Conservation (phyloP, 2,888 invertebrate species). For the Tetranychus truncatus region DNA sequence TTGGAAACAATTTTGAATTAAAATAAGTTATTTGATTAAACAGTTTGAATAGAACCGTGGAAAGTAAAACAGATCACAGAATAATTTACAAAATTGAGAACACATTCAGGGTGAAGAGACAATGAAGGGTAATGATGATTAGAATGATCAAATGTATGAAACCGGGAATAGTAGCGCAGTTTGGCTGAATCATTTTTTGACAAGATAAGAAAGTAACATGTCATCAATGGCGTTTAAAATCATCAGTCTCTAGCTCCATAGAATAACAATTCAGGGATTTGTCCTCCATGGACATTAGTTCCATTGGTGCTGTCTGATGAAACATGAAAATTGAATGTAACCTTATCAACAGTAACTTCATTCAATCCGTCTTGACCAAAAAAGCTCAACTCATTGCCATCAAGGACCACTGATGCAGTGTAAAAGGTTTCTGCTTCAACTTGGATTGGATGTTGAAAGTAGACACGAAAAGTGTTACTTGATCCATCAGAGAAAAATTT, state of each 20-base stretch:
- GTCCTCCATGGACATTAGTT: slow-evolving; percentile 89
- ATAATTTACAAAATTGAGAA: not conserved
- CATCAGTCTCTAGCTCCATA: slow-evolving; percentile 49
- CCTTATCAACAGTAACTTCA: slow-evolving; percentile 66
- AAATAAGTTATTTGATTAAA: not conserved
- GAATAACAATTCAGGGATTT: slow-evolving; percentile 88
- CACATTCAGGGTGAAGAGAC: too few relatives aligned
- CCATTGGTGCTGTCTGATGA: slow-evolving; percentile 93
- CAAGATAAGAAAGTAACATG: too few relatives aligned
- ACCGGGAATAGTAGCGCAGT: too few relatives aligned
- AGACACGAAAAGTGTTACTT: slow-evolving; percentile 82
- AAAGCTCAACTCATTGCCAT: slow-evolving; percentile 81
- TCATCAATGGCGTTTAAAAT: not conserved
- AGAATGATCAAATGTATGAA: too few relatives aligned
- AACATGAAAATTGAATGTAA: slow-evolving; percentile 89
- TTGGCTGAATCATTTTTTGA: too few relatives aligned
- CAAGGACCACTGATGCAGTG: slow-evolving; percentile 82
- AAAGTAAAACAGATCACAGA: not conserved
- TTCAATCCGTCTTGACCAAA: slow-evolving; percentile 93
- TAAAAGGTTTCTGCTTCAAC: slow-evolving; percentile 84
- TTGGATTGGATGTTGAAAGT: slow-evolving; percentile 51
- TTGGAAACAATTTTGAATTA: not conserved
- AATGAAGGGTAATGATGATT: too few relatives aligned
- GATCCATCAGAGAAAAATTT: slow-evolving; percentile 92
- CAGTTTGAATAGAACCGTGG: not conserved